Evolutionary conservation across 2,888 invertebrate genomes (phyloP), one percentile per base, ranked within the genome.

Genomic region (Diarsia mendica): DNA sequence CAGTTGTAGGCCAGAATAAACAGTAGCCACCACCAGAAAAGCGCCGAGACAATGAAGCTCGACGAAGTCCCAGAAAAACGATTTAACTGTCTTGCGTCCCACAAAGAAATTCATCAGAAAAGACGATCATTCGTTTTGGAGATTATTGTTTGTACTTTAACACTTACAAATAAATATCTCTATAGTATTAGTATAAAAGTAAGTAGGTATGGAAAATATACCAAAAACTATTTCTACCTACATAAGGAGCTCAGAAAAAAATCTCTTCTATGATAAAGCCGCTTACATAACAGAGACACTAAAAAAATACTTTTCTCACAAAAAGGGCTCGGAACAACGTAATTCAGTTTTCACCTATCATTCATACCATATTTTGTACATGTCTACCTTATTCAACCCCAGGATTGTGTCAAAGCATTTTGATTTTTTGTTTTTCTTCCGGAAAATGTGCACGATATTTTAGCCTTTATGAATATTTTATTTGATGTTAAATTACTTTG

Each of bases 261-360:
- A n/a, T 65, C 4, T 6, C 18, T 15, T 4, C 10, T 49, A 28
- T 44, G 9, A 53, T 67, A 67, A 68, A 67, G 39, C 18, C 13
- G 28, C 13, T 33, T 20, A 74, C 53, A 46, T 70, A 70, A 4
- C 20, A 55, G 20, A 44, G 20, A 53, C 33, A 69, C 13, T 23
- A 15, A 63, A 53, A 66, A 75, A 61, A 66, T 39, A 55, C 39
- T 13, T 39, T 53, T 20, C 33, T 23, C 28, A 20, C n/a, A 61
- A 80, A 65, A 74, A 58, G 49, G 44, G 13, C 20, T 60, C 33
- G 49, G 20, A 3, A 23, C 65, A 23, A 80, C 44, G 33, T 65
- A 66, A 80, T 70, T 58, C 33, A 66, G 33, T 75, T 80, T 51
- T 23, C 23, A 75, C 69, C 39, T 55, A 69, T 49, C 60, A 61